A percentile compares a stretch with the other conserved stretches of the same genome.
phyloP scores from a whole-genome alignment of 2,888 invertebrate species.

The Tipula confusa region DNA sequence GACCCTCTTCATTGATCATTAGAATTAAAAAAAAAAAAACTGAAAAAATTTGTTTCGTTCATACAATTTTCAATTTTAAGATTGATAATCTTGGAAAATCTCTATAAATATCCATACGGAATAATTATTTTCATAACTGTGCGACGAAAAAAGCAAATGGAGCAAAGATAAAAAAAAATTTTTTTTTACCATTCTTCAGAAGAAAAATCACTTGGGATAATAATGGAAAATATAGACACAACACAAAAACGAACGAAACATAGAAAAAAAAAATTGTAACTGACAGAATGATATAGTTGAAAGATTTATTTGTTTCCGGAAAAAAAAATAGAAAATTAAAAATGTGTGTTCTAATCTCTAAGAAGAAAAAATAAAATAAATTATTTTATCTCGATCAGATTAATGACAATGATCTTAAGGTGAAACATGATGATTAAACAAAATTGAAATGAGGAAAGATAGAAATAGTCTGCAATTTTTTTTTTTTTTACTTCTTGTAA shows the following conservation, averaged over 20 bases:
- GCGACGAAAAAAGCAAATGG: neutral
- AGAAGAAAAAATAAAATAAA: neutral
- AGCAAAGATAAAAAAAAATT: neutral
- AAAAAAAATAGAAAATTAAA: neutral
- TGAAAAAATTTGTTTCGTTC: neutral
- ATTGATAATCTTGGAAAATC: slow-evolving; percentile 16
- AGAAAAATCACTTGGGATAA: slow-evolving; percentile 25
- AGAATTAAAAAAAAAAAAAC: neutral
- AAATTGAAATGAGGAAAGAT: neutral
- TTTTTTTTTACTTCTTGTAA: too few species aligned
- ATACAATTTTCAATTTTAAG: neutral
- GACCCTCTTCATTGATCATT: slow-evolving; percentile 14
- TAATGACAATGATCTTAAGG: slow-evolving; percentile 25
- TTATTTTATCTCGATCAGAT: slow-evolving; percentile 6
- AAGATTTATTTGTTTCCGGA: slow-evolving; percentile 29
- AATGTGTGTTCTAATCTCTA: slow-evolving; percentile 12
- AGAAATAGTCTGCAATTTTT: neutral
- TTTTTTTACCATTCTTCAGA: neutral
- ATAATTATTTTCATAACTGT: slow-evolving; percentile 6
- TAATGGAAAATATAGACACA: neutral
- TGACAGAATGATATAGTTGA: slow-evolving; percentile 28
- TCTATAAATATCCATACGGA: neutral
- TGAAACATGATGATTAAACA: neutral
- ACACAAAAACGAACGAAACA: slow-evolving; percentile 3
- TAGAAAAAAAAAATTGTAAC: neutral